A percentile compares a stretch with the other conserved stretches of the same genome.
Conservation (phyloP, 2,113 vertebrate species). For the Alligator mississippiensis region DNA sequence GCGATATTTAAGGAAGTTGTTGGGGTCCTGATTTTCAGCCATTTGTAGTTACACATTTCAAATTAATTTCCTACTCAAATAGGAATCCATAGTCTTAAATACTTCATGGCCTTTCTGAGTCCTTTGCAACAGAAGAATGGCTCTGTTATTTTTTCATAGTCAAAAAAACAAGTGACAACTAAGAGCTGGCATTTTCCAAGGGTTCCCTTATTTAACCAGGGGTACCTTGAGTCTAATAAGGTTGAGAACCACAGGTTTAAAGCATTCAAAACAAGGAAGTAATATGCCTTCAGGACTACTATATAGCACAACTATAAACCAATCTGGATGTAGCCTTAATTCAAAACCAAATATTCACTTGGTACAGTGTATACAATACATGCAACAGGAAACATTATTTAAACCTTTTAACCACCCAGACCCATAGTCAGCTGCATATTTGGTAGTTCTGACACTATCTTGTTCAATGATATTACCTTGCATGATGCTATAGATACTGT, state of each 20-base stretch:
- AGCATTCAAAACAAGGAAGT: slow-evolving; percentile 51
- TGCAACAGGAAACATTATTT: slow-evolving; percentile 33
- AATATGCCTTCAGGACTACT: slow-evolving; percentile 33
- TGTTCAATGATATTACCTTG: slow-evolving; percentile 36
- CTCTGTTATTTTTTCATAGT: too few species aligned
- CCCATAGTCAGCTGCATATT: neutral
- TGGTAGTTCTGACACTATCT: neutral
- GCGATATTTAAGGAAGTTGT: neutral
- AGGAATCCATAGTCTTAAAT: too few species aligned
- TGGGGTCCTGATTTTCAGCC: neutral
- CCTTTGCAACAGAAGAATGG: too few species aligned
- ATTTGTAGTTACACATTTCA: neutral
- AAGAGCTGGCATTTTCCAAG: too few species aligned
- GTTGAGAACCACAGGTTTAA: neutral
- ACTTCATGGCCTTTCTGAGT: too few species aligned
- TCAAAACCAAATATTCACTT: neutral
- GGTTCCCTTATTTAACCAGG: too few species aligned
- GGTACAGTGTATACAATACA: slow-evolving; percentile 11
- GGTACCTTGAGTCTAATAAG: neutral
- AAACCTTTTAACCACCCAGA: slow-evolving; percentile 50
- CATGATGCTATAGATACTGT: slow-evolving; percentile 18
- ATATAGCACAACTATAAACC: neutral
- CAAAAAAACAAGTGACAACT: too few species aligned
- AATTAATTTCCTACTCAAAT: too few species aligned
- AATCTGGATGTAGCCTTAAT: neutral